Base-by-base conservation (phyloP, 2,797 vertebrate genomes). In the Ptychadena robeensis region DNA sequence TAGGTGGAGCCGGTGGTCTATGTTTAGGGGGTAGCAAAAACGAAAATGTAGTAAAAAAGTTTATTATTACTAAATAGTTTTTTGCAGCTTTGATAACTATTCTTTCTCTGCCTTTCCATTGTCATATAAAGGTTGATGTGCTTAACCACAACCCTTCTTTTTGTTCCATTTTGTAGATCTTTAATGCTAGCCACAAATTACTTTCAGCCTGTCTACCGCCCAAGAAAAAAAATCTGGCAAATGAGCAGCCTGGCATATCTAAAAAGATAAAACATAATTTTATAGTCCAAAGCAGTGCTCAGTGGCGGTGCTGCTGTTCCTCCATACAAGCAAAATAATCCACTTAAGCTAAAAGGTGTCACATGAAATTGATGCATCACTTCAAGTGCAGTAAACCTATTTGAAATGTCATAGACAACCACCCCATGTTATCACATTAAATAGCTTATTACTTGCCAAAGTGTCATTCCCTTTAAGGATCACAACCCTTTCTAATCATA, bases 321-420 rank as follows among this genome's bases (percentile, higher is more conserved):
- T 61, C 44, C 64, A 68, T 22, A 61, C 32, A 69, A 40, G 40
- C 66, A 48, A 40, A 35, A 64, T 63, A 76, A 82, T 71, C 73
- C 73, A 82, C 68, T 78, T 64, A 37, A 77, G 38, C 53, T 30
- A 27, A 82, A 77, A 76, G 48, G 57, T 48, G 37, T 65, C 75
- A 77, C 25, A 53, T 22, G 67, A 78, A 66, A 78, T 66, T 69
- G 66, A 82, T 71, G 66, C 27, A 48, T 76, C 22, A 77, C 53
- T 69, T 76, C 59, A 44, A 44, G 34, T 27, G 73, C 73, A 63
- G 64, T 70, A 77, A 82, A 82, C 63, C 63, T 75, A 69, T 73
- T 81, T 75, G 44, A 68, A 77, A 77, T 44, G 28, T 69, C 66
- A 76, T 75, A 34, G 59, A 69, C 15, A 32, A 64, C 25, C 44